Conservation (phyloP, 2,888 invertebrate species). For the Chydorus sphaericus region DNA sequence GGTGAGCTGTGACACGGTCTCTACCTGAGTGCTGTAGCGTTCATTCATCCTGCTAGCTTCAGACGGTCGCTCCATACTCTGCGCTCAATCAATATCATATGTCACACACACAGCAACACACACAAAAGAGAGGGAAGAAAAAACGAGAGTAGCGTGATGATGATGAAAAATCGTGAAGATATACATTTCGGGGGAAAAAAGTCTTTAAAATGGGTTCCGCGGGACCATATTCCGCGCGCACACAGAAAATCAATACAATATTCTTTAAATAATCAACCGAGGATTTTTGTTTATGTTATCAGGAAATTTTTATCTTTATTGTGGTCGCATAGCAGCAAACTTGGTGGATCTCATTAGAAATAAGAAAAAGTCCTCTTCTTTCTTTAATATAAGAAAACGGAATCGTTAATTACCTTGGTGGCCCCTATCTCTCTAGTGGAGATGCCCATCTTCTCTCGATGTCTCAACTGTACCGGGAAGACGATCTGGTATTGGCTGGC, state of each 20-base stretch:
- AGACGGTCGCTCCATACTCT: constrained; percentile 11
- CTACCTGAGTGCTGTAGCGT: constrained; percentile 14
- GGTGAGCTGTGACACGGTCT: too few relatives aligned
- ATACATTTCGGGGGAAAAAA: too few relatives aligned
- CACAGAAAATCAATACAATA: too few relatives aligned
- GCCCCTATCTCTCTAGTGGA: constrained; percentile 58
- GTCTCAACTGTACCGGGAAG: constrained; percentile 82
- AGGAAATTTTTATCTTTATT: too few relatives aligned
- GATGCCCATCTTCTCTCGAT: constrained; percentile 92
- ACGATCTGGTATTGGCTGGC: constrained; percentile 87
- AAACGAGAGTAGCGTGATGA: neutral
- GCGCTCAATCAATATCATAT: neutral
- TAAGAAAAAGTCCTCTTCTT: neutral
- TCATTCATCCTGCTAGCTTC: constrained; percentile 13
- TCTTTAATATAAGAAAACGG: constrained; percentile 10
- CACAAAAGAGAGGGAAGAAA: neutral
- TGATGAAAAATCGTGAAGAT: too few relatives aligned
- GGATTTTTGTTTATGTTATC: too few relatives aligned
- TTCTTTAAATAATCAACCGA: too few relatives aligned
- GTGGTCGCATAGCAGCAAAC: too few relatives aligned
- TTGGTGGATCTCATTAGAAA: neutral
- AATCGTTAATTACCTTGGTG: constrained; percentile 21
- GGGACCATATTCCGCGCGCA: too few relatives aligned
- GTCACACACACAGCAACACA: neutral
- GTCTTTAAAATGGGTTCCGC: too few relatives aligned